Evolutionary conservation across 2,888 invertebrate genomes (phyloP), one percentile per base, ranked within the genome.

Genomic region (Epistrophe eligans): DNA sequence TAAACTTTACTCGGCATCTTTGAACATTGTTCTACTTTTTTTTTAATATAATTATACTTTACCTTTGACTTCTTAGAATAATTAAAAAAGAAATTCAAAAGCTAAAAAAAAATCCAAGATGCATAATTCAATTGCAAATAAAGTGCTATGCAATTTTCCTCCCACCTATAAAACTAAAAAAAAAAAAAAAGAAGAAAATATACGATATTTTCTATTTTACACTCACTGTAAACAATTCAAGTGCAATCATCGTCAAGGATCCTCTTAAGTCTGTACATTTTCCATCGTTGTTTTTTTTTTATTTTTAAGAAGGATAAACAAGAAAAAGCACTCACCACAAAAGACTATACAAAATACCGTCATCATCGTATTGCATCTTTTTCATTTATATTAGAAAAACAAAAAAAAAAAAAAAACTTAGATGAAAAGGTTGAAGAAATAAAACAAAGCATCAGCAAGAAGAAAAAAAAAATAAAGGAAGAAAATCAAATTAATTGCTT

Each of bases 61-160:
- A 55, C 6, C 58, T 38, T 38, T 58, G 58, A 35, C 58, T 58
- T 58, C 6, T 17, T 1, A 38, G 11, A 55, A 58, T 58, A 35
- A 58, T 58, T 58, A 58, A 58, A 58, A 58, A 10, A 17, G 35
- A 58, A 58, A 4, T 58, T 38, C 45, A 67, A 58, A 6, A 13
- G 7, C 17, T 62, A 57, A 57, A 17, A 32, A 32, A 60, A 77
- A 55, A 67, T 40, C 38, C 67, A 55, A 66, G 60, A 74, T 70
- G 83, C 79, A 76, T 79, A 84, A 84, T 64, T 79, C 74, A 79
- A 79, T 74, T 79, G 70, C 76, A 71, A 76, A 76, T 71, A 64
- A 76, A 84, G 66, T 79, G 79, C 70, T 71, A 55, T 58, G 79
- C 70, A 64, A 71, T 66, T 79, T 79, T 19, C 45, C 38, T 6